Percentiles rank a stretch among this genome's conserved stretches.
phyloP scores from a whole-genome alignment of 2,797 vertebrate species.

The Acanthurus lineatus region DNA sequence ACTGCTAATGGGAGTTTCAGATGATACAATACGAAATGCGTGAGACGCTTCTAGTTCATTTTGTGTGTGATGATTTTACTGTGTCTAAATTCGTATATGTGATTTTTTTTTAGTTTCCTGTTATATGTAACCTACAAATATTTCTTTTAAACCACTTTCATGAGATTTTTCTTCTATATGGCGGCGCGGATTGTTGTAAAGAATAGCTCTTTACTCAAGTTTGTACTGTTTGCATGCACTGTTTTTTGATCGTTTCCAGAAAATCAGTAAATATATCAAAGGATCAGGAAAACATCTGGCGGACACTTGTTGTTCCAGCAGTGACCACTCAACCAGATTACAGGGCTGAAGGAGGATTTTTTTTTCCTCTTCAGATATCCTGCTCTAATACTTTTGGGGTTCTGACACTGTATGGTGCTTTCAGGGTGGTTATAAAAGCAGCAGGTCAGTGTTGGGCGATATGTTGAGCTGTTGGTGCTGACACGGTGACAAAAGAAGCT shows the following conservation, averaged over 20 bases:
- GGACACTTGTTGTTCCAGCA: conserved; percentile 61
- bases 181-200: conserved; percentile 10
- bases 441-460: conserved; percentile 43
- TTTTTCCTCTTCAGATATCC: conserved; percentile 32
- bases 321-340: conserved; percentile 56
- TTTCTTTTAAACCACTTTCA: conserved; percentile 5
- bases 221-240: conserved; percentile 30
- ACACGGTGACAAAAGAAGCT: conserved; percentile 61
- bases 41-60: not conserved
- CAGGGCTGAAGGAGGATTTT: conserved; percentile 23
- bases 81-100: too few relatives aligned
- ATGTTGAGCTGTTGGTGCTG: conserved; percentile 57
- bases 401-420: conserved; percentile 47
- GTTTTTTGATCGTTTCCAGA: conserved; percentile 56
- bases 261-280: conserved; percentile 66
- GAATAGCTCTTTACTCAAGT: conserved; percentile 8
- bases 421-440: conserved; percentile 61
- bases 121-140: not conserved
- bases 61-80: not conserved
- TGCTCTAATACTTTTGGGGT: conserved; percentile 25
- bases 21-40: not conserved
- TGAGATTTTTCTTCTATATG: not conserved
- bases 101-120: conserved; percentile 11
- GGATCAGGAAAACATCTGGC: conserved; percentile 68
- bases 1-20: not conserved